Percentiles rank a stretch among this genome's conserved stretches.
Evolutionary conservation across 1,140 invertebrate species (phyloP).

Genomic region (Lysiphlebus fabarum): DNA sequence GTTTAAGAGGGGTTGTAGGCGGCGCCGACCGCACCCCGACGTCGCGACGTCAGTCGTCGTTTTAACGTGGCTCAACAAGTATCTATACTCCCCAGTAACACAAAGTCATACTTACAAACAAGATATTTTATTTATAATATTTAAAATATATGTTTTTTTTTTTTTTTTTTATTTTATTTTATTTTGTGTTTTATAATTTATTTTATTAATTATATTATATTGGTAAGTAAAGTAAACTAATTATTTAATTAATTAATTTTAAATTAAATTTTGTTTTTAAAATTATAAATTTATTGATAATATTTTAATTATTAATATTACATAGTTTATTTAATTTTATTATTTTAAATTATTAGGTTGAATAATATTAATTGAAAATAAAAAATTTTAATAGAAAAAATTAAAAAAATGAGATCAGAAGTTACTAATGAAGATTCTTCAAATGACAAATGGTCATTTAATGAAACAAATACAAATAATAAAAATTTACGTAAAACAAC

Average conservation of each 20-base stretch:
- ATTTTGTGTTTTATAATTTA: not conserved
- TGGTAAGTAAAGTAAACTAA: not conserved
- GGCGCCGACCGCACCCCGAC: conserved; percentile 45
- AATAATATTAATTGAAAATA: too few species aligned
- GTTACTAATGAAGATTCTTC: conserved; percentile 33
- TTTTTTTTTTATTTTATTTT: not conserved
- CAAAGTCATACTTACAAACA: too few species aligned
- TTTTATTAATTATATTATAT: not conserved
- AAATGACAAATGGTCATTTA: conserved; percentile 34
- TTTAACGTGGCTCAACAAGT: conserved; percentile 48
- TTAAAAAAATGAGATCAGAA: conserved; percentile 36
- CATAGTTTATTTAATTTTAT: too few species aligned
- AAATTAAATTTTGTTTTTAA: too few species aligned
- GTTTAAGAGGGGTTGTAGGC: conserved; percentile 33
- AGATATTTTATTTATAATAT: too few species aligned
- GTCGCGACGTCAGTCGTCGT: conserved; percentile 42
- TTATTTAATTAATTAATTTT: too few species aligned
- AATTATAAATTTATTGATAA: too few species aligned
- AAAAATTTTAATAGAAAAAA: conserved; percentile 2
- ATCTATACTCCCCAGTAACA: conserved; percentile 27
- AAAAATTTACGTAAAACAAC: conserved; percentile 23
- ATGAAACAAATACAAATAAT: conserved; percentile 25
- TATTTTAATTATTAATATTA: too few species aligned
- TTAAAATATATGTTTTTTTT: not conserved
- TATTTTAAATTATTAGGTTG: too few species aligned